A percentile compares a stretch with the other conserved stretches of the same genome.
Evolutionary conservation across 2,888 invertebrate species (phyloP).

Genomic region (Pseudococcus longispinus): DNA sequence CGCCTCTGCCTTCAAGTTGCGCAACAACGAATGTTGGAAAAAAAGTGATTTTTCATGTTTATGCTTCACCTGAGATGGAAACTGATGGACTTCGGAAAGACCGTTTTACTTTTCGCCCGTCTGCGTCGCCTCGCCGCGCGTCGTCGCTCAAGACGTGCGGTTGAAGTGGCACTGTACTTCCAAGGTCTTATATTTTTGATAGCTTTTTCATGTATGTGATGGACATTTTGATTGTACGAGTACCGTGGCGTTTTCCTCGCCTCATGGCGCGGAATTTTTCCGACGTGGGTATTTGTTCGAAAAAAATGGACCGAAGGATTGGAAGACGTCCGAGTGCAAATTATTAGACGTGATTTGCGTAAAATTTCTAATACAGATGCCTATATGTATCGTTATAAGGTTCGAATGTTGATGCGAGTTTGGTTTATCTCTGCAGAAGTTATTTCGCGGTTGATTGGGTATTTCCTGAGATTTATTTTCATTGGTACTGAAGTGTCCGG

Average conservation of each 20-base stretch:
- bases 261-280: background rate
- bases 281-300: background rate
- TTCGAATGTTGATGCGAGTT: too few species aligned
- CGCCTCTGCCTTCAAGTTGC: background rate
- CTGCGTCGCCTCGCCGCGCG: background rate
- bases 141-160: background rate
- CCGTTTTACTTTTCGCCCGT: background rate
- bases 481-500: too few species aligned
- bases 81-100: slow-evolving; percentile 6
- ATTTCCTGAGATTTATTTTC: too few species aligned
- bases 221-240: background rate
- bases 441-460: too few species aligned
- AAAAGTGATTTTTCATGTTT: slow-evolving; percentile 43
- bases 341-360: slow-evolving; percentile 10
- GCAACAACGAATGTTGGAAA: background rate
- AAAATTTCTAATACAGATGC: background rate
- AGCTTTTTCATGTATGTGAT: slow-evolving; percentile 11
- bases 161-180: background rate
- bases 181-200: slow-evolving; percentile 2
- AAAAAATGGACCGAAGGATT: background rate
- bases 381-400: too few species aligned
- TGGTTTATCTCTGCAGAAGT: too few species aligned
- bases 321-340: background rate
- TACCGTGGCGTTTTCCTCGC: background rate
- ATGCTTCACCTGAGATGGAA: slow-evolving; percentile 28